Percentiles rank a stretch among this genome's conserved stretches.
These are phyloP conservation scores for Leiothrix lutea DNA, from an alignment of 2,113 vertebrate species.

Conservation along the genomic window DNA sequence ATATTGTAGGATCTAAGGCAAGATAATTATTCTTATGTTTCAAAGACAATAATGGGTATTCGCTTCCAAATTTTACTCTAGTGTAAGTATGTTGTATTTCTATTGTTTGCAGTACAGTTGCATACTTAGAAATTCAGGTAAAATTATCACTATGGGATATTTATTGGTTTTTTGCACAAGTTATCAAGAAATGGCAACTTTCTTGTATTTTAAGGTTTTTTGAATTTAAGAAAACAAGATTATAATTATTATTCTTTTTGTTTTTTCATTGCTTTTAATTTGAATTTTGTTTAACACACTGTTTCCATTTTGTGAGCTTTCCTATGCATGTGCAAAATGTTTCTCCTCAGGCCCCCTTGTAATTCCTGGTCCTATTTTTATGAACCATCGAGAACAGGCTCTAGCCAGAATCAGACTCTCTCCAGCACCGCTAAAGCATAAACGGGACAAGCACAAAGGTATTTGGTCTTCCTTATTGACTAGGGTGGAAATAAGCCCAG, in stretches of 20 bases:
- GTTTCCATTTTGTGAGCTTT: constrained; percentile 90
- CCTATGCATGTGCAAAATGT: constrained; percentile 99
- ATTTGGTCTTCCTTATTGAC: constrained; percentile 90
- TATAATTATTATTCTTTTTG: not conserved
- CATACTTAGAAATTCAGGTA: not conserved
- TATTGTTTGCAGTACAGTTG: not conserved
- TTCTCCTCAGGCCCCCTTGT: constrained; percentile 99
- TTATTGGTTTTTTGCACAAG: not conserved
- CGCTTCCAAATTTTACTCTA: not conserved
- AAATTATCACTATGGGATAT: not conserved
- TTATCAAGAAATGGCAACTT: not conserved
- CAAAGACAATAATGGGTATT: not conserved
- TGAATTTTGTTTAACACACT: constrained; percentile 74
- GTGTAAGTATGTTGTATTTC: not conserved
- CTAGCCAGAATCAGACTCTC: constrained; percentile 99
- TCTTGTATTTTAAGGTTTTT: not conserved
- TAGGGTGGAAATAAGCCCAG: constrained; percentile 78
- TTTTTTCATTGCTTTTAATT: constrained; percentile 73
- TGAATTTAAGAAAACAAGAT: not conserved
- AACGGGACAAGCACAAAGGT: constrained; percentile 99
- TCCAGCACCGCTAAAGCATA: constrained; percentile 97
- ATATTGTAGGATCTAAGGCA: not conserved
- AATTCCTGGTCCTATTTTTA: constrained; percentile 98
- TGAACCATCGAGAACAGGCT: constrained; percentile 99
- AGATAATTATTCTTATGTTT: not conserved